Evolutionary conservation across 2,797 vertebrate species (phyloP), one percentile per base, ranked within the genome.

Genomic region (Helostoma temminkii): DNA sequence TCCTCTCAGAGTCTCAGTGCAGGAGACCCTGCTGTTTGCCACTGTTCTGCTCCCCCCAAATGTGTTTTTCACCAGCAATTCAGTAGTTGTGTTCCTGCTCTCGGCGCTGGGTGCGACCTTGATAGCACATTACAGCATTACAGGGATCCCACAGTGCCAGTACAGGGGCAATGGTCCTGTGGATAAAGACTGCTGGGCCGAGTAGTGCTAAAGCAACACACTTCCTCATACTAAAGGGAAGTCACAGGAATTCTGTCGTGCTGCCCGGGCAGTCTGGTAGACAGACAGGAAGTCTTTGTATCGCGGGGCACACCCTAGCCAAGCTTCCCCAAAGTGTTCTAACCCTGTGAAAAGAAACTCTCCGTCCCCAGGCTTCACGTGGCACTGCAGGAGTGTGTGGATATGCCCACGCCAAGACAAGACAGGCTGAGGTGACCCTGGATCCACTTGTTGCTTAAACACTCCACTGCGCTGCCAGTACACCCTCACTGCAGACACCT

Each of bases 321-420:
- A 96, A 71, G 95, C 95, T 76, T 96, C 93, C 2, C 95, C 95
- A 26, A 96, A 96, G 76, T 95, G 95, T 58, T 96, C 94, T 2
- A 87, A 91, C 34, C 95, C 95, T 0, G 93, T 95, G 84, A 96
- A 96, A 46, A 96, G 93, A 79, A 96, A 96, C 55, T 93, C 91
- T 25, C 95, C 95, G 0, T 76, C 83, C 28, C 95, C 95, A 4
- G 93, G 84, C 91, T 89, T 94, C 76, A 94, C 92, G 4, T 76
- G 81, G 61, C 95, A 96, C 57, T 74, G 92, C 53, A 93, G 86
- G 22, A 92, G 91, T 0, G 94, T 93, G 37, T 30, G 81, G 57
- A 96, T 82, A 39, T 70, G 77, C 34, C 94, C 96, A 8, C 5
- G 78, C 94, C 95, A 94, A 3, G 78, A 55, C 0, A 71, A 46